A percentile compares a stretch with the other conserved stretches of the same genome.
phyloP scores from a whole-genome alignment of 2,888 invertebrate genomes.

The Noctua pronuba region DNA sequence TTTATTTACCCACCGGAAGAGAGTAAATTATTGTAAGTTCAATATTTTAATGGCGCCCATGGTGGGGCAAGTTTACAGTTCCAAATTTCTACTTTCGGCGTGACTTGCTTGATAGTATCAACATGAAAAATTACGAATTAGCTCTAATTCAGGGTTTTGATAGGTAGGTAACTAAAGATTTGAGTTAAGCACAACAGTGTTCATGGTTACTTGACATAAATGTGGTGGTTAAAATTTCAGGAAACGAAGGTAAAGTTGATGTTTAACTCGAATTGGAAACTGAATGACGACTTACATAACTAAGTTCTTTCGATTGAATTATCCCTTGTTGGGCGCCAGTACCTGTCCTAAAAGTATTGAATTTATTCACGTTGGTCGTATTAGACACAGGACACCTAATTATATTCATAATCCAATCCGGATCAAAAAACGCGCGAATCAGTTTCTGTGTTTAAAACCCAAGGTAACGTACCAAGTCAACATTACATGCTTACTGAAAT shows the following conservation, averaged over 20 bases:
- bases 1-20: neutral
- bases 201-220: no score
- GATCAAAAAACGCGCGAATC: no score
- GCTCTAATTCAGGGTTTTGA: neutral
- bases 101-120: neutral
- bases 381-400: no score
- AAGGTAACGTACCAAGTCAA: neutral
- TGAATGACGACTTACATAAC: neutral
- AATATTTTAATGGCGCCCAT: constrained; percentile 3
- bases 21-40: neutral
- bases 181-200: no score
- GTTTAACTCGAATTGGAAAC: neutral
- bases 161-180: no score
- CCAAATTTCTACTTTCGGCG: neutral
- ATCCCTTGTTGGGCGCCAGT: no score
- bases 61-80: neutral
- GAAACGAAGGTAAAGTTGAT: neutral
- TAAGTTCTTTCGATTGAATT: no score
- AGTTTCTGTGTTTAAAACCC: neutral
- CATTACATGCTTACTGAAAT: neutral
- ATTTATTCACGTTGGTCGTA: neutral
- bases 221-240: no score
- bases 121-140: neutral
- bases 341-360: neutral
- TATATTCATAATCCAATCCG: no score